These are phyloP conservation scores for Pluvialis apricaria DNA, from an alignment of 2,113 vertebrate genomes.

Conservation along the genomic window DNA sequence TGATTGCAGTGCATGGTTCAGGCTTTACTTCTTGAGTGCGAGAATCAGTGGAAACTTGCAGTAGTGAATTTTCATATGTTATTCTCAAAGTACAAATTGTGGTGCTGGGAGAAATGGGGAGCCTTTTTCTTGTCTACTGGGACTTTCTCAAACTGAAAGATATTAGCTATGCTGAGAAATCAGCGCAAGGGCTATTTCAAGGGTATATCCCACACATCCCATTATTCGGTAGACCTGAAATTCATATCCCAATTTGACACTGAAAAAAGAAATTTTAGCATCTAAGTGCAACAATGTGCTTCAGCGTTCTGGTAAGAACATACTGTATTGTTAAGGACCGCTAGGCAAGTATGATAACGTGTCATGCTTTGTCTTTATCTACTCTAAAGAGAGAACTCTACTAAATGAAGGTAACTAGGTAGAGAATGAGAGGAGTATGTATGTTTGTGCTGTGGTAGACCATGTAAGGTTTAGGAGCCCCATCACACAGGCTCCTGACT, in stretches of 20 bases:
- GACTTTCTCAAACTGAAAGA: not conserved
- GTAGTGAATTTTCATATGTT: not conserved
- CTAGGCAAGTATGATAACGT: not conserved
- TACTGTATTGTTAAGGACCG: accelerated
- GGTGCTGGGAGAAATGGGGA: not conserved
- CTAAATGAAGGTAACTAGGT: not conserved
- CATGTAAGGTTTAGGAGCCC: not conserved
- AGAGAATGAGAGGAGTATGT: not conserved
- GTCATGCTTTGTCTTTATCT: not conserved
- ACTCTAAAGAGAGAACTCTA: not conserved
- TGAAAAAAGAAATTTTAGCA: not conserved
- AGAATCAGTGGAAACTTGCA: not conserved
- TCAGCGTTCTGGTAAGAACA: not conserved
- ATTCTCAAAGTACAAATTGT: not conserved
- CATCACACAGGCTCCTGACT: not conserved
- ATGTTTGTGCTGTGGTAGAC: not conserved
- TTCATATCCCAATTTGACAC: not conserved
- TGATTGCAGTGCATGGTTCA: not conserved
- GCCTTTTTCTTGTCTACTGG: not conserved
- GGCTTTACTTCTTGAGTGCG: not conserved
- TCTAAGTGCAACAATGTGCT: not conserved
- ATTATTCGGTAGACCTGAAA: not conserved
- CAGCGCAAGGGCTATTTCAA: not conserved
- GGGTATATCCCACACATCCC: not conserved
- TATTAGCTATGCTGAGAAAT: not conserved